Evolutionary conservation across 1,140 invertebrate species (phyloP).

Genomic region (Bombus sylvicola): DNA sequence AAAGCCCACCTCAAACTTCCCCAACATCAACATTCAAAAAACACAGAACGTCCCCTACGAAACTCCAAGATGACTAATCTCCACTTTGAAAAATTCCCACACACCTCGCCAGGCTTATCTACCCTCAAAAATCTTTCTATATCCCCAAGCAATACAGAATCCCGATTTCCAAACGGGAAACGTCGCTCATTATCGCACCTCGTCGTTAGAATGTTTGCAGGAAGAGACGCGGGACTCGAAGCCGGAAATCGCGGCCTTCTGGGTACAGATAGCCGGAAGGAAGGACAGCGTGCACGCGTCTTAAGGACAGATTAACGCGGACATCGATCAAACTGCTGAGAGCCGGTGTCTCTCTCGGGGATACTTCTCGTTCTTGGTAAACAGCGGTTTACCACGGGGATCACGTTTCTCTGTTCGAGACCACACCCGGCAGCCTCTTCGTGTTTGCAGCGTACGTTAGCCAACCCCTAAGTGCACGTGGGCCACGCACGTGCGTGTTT

Average conservation of each 20-base stretch:
- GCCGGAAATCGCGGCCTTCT: constrained; percentile 36
- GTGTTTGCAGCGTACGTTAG: constrained; percentile 67
- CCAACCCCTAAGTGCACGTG: constrained; percentile 53
- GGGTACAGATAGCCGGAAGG: constrained; percentile 45
- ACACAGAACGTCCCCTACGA: background rate
- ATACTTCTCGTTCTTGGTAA: constrained; percentile 64
- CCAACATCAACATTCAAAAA: background rate
- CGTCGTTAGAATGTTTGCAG: constrained; percentile 1
- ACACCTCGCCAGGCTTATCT: background rate
- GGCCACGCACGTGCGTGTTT: constrained; percentile 64
- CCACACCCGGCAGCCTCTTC: constrained; percentile 68
- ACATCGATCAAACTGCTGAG: constrained; percentile 59
- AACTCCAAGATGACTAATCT: background rate
- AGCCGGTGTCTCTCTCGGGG: constrained; percentile 24
- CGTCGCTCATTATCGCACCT: constrained; percentile 51
- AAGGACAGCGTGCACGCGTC: constrained; percentile 24
- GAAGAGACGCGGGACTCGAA: background rate
- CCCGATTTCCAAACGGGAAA: background rate
- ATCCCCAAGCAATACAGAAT: background rate
- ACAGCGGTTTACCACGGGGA: constrained; percentile 74
- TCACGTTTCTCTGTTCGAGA: constrained; percentile 68
- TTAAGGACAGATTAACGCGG: constrained; percentile 60
- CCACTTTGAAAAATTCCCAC: constrained; percentile 8
- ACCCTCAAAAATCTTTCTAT: background rate
- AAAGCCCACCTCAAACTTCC: background rate